Evolutionary conservation across 2,797 vertebrate genomes (phyloP), one percentile per base, ranked within the genome.

Genomic region (Malurus splendens): DNA sequence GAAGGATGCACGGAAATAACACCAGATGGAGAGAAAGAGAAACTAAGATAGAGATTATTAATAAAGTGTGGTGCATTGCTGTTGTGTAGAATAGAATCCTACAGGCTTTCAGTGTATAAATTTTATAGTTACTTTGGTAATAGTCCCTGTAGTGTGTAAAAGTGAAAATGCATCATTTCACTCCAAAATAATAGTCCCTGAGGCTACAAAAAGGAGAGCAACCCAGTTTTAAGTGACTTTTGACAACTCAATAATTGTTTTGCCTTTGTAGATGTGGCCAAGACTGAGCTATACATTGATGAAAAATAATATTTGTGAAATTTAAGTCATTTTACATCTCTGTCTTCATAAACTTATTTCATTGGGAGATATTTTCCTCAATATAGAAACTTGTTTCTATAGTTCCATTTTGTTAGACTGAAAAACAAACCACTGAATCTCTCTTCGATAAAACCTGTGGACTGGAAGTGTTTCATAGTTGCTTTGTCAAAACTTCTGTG

Each of bases 1-100:
- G 70, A 92, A 68, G 79, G 86, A 67, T 83, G 82, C 70, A 41
- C 1, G 1, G 73, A 93, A 81, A 86, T 85, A 92, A 74, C 66
- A 83, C 55, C 91, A 95, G 81, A 95, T 91, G 86, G 91, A 89
- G 88, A 82, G 86, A 93, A 77, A 90, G 64, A 92, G 90, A 94
- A 94, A 87, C 55, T 68, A 60, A 85, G 84, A 77, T 18, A 18
- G 10, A 7, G 65, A 54, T 85, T 78, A 85, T 89, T 94, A 88
- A 45, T 80, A 79, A 66, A 66, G 41, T 66, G 56, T 75, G 59
- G 28, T 68, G 68, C 11, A 11, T 68, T 89, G 11, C 33, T 41
- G 32, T 38, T 57, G 4, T 38, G 41, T 42, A 47, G 67, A 70
- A 22, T 3, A 54, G 22, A 70, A 71, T 74, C 50, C 30, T 76